Conservation (phyloP, 2,113 vertebrate species). For the Miniopterus natalensis region DNA sequence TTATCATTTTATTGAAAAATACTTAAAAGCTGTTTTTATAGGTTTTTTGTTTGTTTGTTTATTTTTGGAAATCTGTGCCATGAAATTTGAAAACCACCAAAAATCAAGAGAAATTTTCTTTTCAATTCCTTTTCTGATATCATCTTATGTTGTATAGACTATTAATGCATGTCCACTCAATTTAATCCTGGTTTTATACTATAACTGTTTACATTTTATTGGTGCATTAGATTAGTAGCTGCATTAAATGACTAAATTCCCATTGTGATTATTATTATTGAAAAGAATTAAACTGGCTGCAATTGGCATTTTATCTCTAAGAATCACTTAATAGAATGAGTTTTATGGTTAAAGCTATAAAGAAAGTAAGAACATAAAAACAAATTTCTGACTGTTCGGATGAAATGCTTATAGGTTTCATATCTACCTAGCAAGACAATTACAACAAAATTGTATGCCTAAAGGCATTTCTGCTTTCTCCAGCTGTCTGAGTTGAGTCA, state of each 20-base stretch:
- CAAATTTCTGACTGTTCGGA: background rate
- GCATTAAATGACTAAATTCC: slow-evolving; percentile 79
- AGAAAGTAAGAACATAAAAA: background rate
- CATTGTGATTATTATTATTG: slow-evolving; percentile 65
- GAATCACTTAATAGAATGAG: background rate
- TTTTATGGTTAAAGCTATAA: background rate
- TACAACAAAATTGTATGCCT: background rate
- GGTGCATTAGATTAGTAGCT: slow-evolving; percentile 82
- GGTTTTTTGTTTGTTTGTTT: background rate
- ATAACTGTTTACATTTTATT: slow-evolving; percentile 82
- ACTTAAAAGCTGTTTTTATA: slow-evolving; percentile 79
- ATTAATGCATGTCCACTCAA: slow-evolving; percentile 87
- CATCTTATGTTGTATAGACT: slow-evolving; percentile 85
- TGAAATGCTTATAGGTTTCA: background rate
- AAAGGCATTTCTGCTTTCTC: background rate
- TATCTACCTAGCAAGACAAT: background rate
- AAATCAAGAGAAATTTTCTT: slow-evolving; percentile 73
- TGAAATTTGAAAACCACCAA: slow-evolving; percentile 77
- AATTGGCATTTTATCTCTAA: slow-evolving; percentile 53
- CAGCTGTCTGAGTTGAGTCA: background rate
- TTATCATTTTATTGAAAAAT: slow-evolving; percentile 78
- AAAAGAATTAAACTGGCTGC: slow-evolving; percentile 61
- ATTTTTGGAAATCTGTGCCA: slow-evolving; percentile 73
- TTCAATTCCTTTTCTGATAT: slow-evolving; percentile 84
- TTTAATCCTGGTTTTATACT: slow-evolving; percentile 78